These are phyloP conservation scores for Trachurus trachurus DNA, from an alignment of 2,797 vertebrate species.

Conservation along the genomic window DNA sequence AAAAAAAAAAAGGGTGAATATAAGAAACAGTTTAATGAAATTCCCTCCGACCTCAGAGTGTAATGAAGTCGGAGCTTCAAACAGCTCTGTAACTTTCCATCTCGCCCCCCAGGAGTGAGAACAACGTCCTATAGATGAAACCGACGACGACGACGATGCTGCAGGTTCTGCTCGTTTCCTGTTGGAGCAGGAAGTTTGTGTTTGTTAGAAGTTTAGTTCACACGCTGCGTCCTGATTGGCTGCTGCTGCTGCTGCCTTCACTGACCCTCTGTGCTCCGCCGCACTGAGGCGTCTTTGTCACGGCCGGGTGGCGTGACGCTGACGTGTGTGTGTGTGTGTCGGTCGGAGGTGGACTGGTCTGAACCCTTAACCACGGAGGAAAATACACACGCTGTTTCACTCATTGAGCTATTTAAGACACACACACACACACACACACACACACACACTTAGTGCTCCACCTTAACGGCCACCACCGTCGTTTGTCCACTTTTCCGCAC, in stretches of 20 bases:
- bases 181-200: background rate
- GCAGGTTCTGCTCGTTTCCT: background rate
- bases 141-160: too few relatives aligned
- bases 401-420: slow-evolving; percentile 41
- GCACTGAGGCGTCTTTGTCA: slow-evolving; percentile 81
- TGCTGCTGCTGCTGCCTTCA: slow-evolving; percentile 21
- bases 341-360: slow-evolving; percentile 49
- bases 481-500: slow-evolving; percentile 15
- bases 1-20: too few relatives aligned
- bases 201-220: background rate
- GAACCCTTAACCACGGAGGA: slow-evolving; percentile 59
- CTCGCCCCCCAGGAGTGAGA: too few relatives aligned
- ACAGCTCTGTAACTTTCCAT: too few relatives aligned
- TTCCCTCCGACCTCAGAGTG: too few relatives aligned
- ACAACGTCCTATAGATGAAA: too few relatives aligned
- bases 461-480: too few relatives aligned
- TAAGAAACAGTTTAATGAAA: too few relatives aligned
- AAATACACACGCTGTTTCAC: slow-evolving; percentile 40
- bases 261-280: slow-evolving; percentile 38
- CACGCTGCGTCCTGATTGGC: slow-evolving; percentile 24
- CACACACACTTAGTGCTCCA: background rate
- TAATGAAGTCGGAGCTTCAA: too few relatives aligned
- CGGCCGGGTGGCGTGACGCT: slow-evolving; percentile 60
- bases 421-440: slow-evolving; percentile 29
- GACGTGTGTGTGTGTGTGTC: slow-evolving; percentile 41